These are phyloP conservation scores for Lysandra coridon DNA, from an alignment of 2,888 invertebrate species.

Conservation along the genomic window DNA sequence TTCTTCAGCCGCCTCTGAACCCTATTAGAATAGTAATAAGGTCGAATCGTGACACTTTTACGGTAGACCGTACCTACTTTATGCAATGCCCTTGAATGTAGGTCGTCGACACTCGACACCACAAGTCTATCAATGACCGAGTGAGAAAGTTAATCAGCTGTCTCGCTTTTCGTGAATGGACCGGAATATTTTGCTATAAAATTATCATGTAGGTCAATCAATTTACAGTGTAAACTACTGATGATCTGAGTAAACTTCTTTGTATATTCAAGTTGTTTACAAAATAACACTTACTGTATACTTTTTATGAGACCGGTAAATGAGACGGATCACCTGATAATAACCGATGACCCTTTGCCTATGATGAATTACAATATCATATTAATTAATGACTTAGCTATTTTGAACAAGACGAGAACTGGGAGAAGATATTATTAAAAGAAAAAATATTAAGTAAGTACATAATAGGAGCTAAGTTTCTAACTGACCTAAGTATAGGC, in stretches of 20 bases:
- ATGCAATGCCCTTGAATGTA: slow-evolving; percentile 8
- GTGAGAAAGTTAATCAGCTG: slow-evolving; percentile 1
- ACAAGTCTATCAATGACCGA: background rate
- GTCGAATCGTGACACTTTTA: background rate
- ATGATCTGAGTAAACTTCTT: background rate
- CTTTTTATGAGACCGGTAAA: background rate
- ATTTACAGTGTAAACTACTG: slow-evolving; percentile 13
- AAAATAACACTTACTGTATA: background rate
- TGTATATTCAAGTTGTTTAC: background rate
- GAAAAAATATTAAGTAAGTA: too few relatives aligned
- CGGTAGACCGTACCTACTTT: background rate
- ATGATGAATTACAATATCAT: background rate
- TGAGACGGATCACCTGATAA: background rate
- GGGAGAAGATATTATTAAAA: too few relatives aligned
- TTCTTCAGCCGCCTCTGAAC: background rate
- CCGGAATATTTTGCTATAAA: slow-evolving; percentile 20
- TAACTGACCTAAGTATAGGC: too few relatives aligned
- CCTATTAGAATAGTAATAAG: background rate
- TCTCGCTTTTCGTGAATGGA: slow-evolving; percentile 19
- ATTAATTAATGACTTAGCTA: too few relatives aligned
- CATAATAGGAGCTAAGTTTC: too few relatives aligned
- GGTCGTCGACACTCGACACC: slow-evolving; percentile 16
- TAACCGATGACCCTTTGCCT: background rate
- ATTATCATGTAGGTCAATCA: slow-evolving; percentile 16
- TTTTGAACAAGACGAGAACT: too few relatives aligned